Conservation (phyloP, 2,113 vertebrate genomes). For the cattle (Bos taurus) region DNA sequence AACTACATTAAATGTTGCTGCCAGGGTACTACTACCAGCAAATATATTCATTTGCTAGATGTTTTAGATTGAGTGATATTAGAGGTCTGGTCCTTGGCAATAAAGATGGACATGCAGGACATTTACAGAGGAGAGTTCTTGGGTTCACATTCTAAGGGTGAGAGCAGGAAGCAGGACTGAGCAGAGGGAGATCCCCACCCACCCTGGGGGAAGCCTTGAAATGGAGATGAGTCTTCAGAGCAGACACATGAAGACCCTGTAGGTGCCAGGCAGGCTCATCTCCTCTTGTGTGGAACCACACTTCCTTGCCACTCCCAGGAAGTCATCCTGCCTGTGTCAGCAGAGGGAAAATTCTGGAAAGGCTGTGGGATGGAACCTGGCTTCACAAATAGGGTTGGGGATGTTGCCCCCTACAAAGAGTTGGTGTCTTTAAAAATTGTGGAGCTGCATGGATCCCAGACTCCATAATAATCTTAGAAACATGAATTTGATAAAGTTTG, state of each 20-base stretch:
- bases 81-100: background rate
- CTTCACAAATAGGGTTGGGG: background rate
- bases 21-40: background rate
- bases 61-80: background rate
- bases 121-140: background rate
- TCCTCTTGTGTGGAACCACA: background rate
- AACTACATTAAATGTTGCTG: background rate
- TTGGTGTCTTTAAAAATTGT: background rate
- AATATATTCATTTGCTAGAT: background rate
- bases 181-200: background rate
- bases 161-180: background rate
- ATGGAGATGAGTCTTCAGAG: background rate
- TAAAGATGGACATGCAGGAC: background rate
- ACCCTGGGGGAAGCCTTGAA: background rate
- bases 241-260: background rate
- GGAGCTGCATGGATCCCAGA: background rate
- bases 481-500: background rate
- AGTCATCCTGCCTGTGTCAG: background rate
- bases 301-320: background rate
- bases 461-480: background rate
- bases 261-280: background rate
- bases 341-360: background rate
- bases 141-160: background rate
- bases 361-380: background rate
- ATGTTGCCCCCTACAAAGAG: background rate